Evolutionary conservation across 2,888 invertebrate species (phyloP), one percentile per base, ranked within the genome.

Genomic region (Lasius platythorax): DNA sequence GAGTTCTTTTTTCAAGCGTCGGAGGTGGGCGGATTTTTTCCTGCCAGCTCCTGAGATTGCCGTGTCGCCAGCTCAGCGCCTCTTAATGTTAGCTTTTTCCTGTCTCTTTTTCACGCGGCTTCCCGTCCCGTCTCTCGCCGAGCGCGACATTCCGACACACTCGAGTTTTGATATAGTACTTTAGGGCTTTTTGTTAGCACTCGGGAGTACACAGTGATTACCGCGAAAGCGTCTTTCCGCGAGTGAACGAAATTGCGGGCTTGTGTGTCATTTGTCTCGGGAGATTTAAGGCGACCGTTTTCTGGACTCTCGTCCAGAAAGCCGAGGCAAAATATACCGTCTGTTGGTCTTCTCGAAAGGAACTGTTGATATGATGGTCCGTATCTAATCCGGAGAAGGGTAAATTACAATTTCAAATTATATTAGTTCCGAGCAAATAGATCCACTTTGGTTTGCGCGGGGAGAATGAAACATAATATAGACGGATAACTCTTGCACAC

Each of bases 51-150:
- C 92, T 90, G 92, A 93, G 93, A 93, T 93, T 93, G 92, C 93
- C 92, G 92, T 93, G 93, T 92, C 93, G 92, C 92, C 89, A 92
- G 91, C 93, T 93, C 93, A 93, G 93, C 93, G 93, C 91, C 92
- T 93, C 93, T 93, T 93, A 93, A 93, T 93, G 93, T 92, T 92
- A 84, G 86, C 91, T 93, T 92, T 93, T 93, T 92, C 87, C 87
- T 84, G 85, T 81, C 83, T 70, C 76, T 72, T 56, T 84, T 56
- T 50, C 61, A 76, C 33, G 40, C 83, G 61, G 43, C 75, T 40
- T 23, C 43, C 23, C 74, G 9, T 67, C 67, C 12, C 76, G 33
- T 67, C 40, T 30, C 40, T 61, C 46, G 15, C 28, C 56, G 30
- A 33, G 56, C 61, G 66, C 66, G 78, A 85, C 76, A 53, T 53